These are phyloP conservation scores for Rhyzopertha dominica DNA, from an alignment of 1,140 invertebrate genomes.

Conservation along the genomic window DNA sequence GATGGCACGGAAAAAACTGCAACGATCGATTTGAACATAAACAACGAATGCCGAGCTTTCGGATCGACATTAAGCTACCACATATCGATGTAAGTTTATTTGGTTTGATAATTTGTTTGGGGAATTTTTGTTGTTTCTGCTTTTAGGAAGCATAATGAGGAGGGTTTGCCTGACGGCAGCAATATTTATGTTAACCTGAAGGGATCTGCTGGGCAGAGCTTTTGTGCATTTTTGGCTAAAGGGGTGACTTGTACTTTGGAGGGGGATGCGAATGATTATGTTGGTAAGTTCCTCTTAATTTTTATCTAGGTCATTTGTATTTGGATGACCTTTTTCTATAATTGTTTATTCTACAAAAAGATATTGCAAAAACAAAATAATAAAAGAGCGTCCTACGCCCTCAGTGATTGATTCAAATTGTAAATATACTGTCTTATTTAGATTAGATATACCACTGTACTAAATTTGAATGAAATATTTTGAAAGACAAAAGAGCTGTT, in stretches of 20 bases:
- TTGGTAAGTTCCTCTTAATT: constrained; percentile 56
- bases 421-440: no score
- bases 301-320: constrained; percentile 1
- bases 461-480: no score
- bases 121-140: no score
- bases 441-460: no score
- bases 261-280: constrained; percentile 98
- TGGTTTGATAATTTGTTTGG: constrained; percentile 2
- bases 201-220: constrained; percentile 98
- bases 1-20: constrained; percentile 64
- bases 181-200: constrained; percentile 81
- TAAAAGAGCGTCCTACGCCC: no score
- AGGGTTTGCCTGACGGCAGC: constrained; percentile 74
- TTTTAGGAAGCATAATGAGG: constrained; percentile 79
- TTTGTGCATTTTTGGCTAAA: constrained; percentile 94
- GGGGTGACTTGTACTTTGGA: constrained; percentile 88
- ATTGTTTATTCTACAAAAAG: no score
- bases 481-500: no score
- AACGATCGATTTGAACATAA: constrained; percentile 75
- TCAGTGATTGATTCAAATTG: no score
- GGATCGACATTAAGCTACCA: constrained; percentile 91
- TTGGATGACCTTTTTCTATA: constrained; percentile 11
- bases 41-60: constrained; percentile 90
- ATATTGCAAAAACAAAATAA: no score
- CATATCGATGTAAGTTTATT: constrained; percentile 73